Conservation (phyloP, 2,113 vertebrate genomes). For the Pangasianodon gigas region DNA sequence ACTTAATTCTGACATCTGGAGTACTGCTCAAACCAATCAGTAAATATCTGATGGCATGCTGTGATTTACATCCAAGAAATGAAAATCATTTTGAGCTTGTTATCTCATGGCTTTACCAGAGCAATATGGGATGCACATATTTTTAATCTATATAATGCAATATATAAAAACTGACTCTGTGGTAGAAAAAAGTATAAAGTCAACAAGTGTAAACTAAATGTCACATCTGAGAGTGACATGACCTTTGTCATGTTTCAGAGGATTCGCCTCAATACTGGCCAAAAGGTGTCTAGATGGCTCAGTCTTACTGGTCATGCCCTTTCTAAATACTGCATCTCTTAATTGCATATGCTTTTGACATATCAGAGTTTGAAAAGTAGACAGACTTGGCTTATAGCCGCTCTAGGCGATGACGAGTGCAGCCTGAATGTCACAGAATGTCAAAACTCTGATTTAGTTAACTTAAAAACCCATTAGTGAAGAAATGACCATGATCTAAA, state of each 20-base stretch:
- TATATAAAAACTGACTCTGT: neutral
- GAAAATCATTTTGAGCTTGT: no score
- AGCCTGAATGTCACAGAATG: neutral
- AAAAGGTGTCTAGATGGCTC: neutral
- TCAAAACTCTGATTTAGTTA: neutral
- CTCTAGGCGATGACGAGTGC: neutral
- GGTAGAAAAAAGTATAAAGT: neutral
- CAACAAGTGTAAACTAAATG: neutral
- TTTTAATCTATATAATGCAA: neutral
- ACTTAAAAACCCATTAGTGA: neutral
- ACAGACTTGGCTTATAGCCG: neutral
- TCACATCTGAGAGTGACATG: neutral
- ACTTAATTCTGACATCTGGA: neutral
- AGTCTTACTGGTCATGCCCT: neutral
- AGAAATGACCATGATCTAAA: neutral
- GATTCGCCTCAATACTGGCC: neutral
- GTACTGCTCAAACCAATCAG: neutral
- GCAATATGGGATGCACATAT: neutral
- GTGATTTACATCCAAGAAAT: neutral
- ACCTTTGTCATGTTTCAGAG: neutral
- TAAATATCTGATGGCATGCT: neutral
- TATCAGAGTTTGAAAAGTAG: neutral
- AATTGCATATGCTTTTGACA: neutral
- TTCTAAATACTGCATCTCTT: neutral
- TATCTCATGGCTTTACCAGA: neutral